A percentile compares a stretch with the other conserved stretches of the same genome.
phyloP scores from a whole-genome alignment of 2,113 vertebrate species.

The Dipodomys stephensi region DNA sequence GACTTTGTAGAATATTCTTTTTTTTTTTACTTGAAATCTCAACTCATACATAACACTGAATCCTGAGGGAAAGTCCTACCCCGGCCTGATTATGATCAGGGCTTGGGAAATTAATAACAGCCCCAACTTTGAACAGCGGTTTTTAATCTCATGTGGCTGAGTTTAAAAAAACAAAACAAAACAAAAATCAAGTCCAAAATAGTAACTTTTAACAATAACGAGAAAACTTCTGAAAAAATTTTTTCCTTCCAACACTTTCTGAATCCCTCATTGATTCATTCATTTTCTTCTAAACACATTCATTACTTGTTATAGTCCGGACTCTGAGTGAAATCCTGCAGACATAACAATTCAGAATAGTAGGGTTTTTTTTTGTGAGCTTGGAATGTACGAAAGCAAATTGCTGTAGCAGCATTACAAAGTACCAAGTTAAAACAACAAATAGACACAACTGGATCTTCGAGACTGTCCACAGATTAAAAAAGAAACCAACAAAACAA shows the following conservation, averaged over 20 bases:
- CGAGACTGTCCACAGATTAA: not conserved
- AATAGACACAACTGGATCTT: not conserved
- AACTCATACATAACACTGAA: not conserved
- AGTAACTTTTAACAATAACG: not conserved
- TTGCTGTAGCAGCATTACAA: not conserved
- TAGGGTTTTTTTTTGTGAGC: not conserved
- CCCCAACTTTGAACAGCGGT: not conserved
- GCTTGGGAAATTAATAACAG: not conserved
- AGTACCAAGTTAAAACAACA: not conserved
- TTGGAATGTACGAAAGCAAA: constrained; percentile 32
- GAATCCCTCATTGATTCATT: not conserved
- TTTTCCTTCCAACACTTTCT: not conserved
- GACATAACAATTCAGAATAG: not conserved
- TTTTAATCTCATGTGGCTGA: not conserved
- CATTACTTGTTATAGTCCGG: not conserved
- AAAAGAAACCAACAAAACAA: no score
- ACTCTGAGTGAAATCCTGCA: constrained; percentile 9
- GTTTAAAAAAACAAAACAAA: not conserved
- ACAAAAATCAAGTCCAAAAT: not conserved
- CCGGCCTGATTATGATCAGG: not conserved
- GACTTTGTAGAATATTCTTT: constrained; percentile 16
- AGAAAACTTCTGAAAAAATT: not conserved
- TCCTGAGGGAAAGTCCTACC: not conserved
- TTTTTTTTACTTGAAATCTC: constrained; percentile 31
- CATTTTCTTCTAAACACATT: constrained; percentile 6